Conservation (phyloP, 2,113 vertebrate genomes). For the Circaetus cinerascens region DNA sequence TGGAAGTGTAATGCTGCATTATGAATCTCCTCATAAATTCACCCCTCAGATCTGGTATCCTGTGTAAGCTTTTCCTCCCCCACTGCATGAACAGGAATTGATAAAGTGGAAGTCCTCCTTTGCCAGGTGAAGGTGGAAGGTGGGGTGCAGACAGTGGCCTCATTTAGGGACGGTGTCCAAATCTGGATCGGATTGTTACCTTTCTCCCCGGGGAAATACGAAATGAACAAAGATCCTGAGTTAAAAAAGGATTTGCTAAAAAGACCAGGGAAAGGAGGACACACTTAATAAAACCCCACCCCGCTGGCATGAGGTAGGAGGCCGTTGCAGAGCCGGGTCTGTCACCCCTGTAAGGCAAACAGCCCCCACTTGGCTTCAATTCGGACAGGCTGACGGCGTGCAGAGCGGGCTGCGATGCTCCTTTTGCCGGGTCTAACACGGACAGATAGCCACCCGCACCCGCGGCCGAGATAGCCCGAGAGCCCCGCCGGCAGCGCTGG, state of each 20-base stretch:
- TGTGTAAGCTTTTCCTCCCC: neutral
- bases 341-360: neutral
- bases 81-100: rapidly evolving
- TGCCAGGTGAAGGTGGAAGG: neutral
- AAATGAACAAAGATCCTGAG: neutral
- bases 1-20: neutral
- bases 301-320: neutral
- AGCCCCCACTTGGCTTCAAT: neutral
- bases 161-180: neutral
- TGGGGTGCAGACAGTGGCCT: neutral
- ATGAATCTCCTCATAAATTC: neutral
- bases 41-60: neutral
- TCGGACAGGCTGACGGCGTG: neutral
- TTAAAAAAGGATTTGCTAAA: neutral
- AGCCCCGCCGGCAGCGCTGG: too few species aligned
- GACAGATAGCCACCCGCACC: too few species aligned
- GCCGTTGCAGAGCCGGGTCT: neutral
- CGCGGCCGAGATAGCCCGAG: too few species aligned
- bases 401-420: neutral
- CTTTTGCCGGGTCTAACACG: too few species aligned
- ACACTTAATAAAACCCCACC: neutral
- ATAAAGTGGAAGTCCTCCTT: neutral
- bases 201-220: rapidly evolving
- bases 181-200: neutral
- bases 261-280: neutral